A percentile compares a stretch with the other conserved stretches of the same genome.
Conservation (phyloP, 2,888 invertebrate genomes). For the Acrocera orbiculus region DNA sequence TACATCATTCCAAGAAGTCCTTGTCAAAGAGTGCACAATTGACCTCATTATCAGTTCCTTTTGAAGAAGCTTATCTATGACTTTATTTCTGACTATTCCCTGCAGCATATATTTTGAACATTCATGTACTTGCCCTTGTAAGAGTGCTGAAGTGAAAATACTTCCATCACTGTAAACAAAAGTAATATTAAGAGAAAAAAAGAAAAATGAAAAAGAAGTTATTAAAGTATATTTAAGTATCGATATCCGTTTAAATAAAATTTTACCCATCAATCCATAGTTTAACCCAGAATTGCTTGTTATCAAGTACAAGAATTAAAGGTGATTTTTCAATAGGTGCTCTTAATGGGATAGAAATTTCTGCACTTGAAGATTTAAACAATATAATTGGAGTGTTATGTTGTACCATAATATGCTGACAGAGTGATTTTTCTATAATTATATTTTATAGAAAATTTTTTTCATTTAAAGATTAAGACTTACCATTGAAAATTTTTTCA, state of each 20-base stretch:
- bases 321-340: slow-evolving; percentile 17
- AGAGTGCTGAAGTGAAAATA: slow-evolving; percentile 17
- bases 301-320: slow-evolving; percentile 15
- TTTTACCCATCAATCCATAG: slow-evolving; percentile 15
- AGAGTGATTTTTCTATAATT: slow-evolving; percentile 13
- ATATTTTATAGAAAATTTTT: neutral
- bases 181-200: slow-evolving; percentile 2
- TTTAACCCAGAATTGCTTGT: slow-evolving; percentile 18
- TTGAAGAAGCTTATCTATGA: slow-evolving; percentile 13
- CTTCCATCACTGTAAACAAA: slow-evolving; percentile 10
- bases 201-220: slow-evolving; percentile 1
- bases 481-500: slow-evolving; percentile 12
- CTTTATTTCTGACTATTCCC: slow-evolving; percentile 19
- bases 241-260: no score
- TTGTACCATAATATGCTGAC: slow-evolving; percentile 16
- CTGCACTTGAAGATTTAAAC: slow-evolving; percentile 15
- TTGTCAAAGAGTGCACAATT: slow-evolving; percentile 17
- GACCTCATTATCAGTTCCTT: slow-evolving; percentile 17
- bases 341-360: slow-evolving; percentile 18
- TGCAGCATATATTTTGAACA: slow-evolving; percentile 21
- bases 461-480: neutral
- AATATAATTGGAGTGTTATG: slow-evolving; percentile 17
- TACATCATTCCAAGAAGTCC: slow-evolving; percentile 14
- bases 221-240: no score
- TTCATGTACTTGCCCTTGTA: slow-evolving; percentile 19